Conservation (phyloP, 2,888 invertebrate genomes). For the Drosophila limbata region DNA sequence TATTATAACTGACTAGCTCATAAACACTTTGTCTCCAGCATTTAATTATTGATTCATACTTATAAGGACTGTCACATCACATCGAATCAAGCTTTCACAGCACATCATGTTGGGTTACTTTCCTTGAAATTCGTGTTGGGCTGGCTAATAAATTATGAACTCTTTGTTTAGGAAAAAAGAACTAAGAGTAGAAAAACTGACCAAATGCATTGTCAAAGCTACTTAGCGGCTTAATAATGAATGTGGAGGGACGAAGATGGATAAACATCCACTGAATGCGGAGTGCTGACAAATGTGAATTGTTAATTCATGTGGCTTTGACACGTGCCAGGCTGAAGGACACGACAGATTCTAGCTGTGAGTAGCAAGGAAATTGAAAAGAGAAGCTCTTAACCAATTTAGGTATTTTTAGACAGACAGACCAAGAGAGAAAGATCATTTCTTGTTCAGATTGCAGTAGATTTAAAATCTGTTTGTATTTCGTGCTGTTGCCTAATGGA, state of each 20-base stretch:
- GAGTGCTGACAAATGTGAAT: constrained; percentile 66
- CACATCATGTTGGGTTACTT: constrained; percentile 25
- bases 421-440: not conserved
- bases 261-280: constrained; percentile 22
- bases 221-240: constrained; percentile 59
- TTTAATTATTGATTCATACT: constrained; percentile 64
- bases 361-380: constrained; percentile 4
- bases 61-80: constrained; percentile 11
- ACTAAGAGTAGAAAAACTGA: constrained; percentile 9
- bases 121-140: constrained; percentile 8
- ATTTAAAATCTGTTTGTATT: constrained; percentile 9
- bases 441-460: not conserved
- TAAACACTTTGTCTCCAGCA: constrained; percentile 18
- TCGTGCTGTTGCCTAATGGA: constrained; percentile 25
- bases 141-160: constrained; percentile 46
- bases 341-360: not conserved
- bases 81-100: constrained; percentile 18
- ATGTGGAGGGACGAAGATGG: constrained; percentile 1
- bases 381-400: constrained; percentile 3
- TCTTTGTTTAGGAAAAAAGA: constrained; percentile 1
- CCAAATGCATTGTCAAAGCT: constrained; percentile 46
- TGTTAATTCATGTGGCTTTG: constrained; percentile 74
- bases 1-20: constrained; percentile 27
- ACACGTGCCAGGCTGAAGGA: constrained; percentile 58
- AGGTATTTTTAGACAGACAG: not conserved